phyloP scores from a whole-genome alignment of 2,888 invertebrate species.

The Baronia brevicornis region DNA sequence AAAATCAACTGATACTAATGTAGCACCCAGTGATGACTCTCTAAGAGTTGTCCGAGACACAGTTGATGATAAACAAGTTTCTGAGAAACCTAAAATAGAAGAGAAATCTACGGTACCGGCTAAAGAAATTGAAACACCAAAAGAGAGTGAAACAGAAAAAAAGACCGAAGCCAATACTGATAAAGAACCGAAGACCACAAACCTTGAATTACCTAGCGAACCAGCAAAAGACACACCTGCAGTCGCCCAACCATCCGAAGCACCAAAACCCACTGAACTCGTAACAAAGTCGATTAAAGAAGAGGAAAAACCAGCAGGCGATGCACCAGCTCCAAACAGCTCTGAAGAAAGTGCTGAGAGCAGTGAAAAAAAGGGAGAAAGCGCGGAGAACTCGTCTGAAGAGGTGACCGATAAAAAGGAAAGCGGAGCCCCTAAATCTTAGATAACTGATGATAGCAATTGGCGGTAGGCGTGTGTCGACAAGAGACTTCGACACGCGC shows the following conservation, averaged over 20 bases:
- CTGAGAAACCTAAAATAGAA: constrained; percentile 19
- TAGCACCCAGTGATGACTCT: constrained; percentile 30
- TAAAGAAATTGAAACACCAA: constrained; percentile 23
- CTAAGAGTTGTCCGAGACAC: constrained; percentile 56
- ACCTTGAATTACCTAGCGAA: constrained; percentile 8
- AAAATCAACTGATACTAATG: constrained; percentile 22
- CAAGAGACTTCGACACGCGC: constrained; percentile 64
- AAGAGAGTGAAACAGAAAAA: constrained; percentile 18
- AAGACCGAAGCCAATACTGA: constrained; percentile 16
- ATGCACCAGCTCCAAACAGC: constrained; percentile 32
- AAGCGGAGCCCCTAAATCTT: constrained; percentile 39
- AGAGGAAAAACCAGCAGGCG: constrained; percentile 30
- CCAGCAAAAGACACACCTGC: constrained; percentile 12
- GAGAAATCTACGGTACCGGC: constrained; percentile 22
- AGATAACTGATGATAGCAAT: constrained; percentile 41
- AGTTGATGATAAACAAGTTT: constrained; percentile 40
- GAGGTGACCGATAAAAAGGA: constrained; percentile 38
- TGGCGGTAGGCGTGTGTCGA: constrained; percentile 70
- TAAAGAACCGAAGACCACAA: constrained; percentile 13
- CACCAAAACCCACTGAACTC: constrained; percentile 20
- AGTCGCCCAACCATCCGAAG: constrained; percentile 17
- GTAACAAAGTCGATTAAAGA: constrained; percentile 21
- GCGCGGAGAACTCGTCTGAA: constrained; percentile 37
- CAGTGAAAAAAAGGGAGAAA: constrained; percentile 30
- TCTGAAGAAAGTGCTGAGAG: constrained; percentile 45